A percentile compares a stretch with the other conserved stretches of the same genome.
Evolutionary conservation across 2,888 invertebrate genomes (phyloP).

Genomic region (Choristoneura rosaceana): DNA sequence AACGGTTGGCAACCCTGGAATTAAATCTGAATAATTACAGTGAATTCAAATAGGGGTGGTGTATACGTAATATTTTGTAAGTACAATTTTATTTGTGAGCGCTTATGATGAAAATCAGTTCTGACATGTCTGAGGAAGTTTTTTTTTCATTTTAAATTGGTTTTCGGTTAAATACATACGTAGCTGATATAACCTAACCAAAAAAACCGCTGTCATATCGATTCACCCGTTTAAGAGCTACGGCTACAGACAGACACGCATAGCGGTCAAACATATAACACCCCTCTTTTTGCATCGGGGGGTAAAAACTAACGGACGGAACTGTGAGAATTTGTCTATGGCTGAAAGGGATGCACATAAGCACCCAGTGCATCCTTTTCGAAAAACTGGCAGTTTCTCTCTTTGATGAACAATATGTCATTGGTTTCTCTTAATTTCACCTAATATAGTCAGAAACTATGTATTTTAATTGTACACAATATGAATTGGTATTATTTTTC

Average conservation of each 20-base stretch:
- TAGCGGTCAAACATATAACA: too few relatives aligned
- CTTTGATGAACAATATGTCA: too few relatives aligned
- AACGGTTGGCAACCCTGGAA: too few relatives aligned
- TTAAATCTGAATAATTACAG: too few relatives aligned
- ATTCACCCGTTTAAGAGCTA: too few relatives aligned
- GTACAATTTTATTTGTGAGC: background rate
- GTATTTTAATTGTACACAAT: slow-evolving; percentile 50
- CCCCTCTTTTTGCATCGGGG: too few relatives aligned
- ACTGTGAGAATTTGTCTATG: background rate
- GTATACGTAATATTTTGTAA: background rate
- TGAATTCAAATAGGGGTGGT: too few relatives aligned
- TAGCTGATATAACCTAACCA: background rate
- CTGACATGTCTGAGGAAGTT: slow-evolving; percentile 6
- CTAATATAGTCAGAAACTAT: background rate
- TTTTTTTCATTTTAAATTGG: background rate
- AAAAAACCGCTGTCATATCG: too few relatives aligned
- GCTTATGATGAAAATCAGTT: background rate
- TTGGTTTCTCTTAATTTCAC: background rate
- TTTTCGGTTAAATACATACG: background rate
- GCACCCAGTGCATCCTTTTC: too few relatives aligned
- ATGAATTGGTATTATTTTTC: slow-evolving; percentile 70
- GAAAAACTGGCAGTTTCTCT: background rate
- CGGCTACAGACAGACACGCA: too few relatives aligned
- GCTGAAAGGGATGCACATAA: too few relatives aligned
- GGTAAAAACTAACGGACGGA: background rate